Evolutionary conservation across 2,888 invertebrate genomes (phyloP), one percentile per base, ranked within the genome.

Genomic region (Pseudococcus viburni): DNA sequence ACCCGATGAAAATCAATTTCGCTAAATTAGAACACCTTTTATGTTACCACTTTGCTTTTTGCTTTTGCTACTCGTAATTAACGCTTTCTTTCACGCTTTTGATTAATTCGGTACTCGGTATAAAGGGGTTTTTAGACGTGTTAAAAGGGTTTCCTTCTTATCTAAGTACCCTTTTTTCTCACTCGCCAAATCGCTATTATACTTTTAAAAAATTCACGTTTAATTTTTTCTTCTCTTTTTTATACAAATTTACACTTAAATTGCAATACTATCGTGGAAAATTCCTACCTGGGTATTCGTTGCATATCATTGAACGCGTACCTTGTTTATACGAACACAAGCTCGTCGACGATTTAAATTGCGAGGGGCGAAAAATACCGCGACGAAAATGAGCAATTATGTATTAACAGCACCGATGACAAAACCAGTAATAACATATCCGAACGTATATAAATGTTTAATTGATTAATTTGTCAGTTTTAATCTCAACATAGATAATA

Each of bases 391-490:
- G 19, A 83, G 80, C 80, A 83, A 83, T 46, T 8, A 46, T 83
- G 46, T 83, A 83, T 83, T 33, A 83, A 83, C 80, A 19, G 33
- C 80, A 17, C 46, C 80, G 26, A 83, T 83, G 80, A 83, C 33
- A 83, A 83, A 83, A 83, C 80, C 80, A 33, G 39, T 83, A 83
- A 83, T 83, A 83, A 83, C 80, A 46, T 77, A 77, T 39, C 39
- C 77, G 39, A 39, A 39, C 77, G 77, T 77, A 46, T 83, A 83
- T 83, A 83, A 83, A 83, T 83, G 80, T 46, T 33, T 73, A 83
- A 83, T 83, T 83, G 80, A 83, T 83, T 83, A 83, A 83, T 83
- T 83, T 83, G 80, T 83, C 80, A 83, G 80, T 83, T 83, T 19
- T 83, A 83, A 83, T 83, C 80, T 83, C 12, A 42, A 83, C 80